Percentiles rank a stretch among this genome's conserved stretches.
Evolutionary conservation across 2,797 vertebrate species (phyloP).

Genomic region (Acropternis orthonyx): DNA sequence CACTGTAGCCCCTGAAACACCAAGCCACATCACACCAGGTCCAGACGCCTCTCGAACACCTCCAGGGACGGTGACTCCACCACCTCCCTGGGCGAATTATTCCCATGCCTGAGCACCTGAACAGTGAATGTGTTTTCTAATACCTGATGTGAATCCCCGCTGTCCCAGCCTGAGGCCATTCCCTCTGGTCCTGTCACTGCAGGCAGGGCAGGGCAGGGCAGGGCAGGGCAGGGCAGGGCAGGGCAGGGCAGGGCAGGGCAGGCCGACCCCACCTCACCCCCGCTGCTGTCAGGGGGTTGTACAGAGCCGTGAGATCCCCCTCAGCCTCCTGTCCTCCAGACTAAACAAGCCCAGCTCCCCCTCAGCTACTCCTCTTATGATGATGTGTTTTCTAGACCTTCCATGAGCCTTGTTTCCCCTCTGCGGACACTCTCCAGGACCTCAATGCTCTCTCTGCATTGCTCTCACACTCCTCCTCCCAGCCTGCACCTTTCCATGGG

Average conservation of each 20-base stretch:
- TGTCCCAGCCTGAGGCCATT: rapidly evolving
- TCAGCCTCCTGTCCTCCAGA: neutral
- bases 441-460: neutral
- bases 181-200: neutral
- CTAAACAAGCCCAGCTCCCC: neutral
- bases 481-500: no score
- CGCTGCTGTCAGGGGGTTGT: neutral
- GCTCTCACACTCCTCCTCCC: no score
- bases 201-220: rapidly evolving
- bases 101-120: neutral
- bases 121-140: neutral
- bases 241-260: no score
- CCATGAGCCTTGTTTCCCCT: neutral
- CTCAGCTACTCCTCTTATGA: neutral
- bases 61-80: no score
- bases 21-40: no score
- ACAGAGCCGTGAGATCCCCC: neutral
- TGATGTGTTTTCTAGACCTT: neutral
- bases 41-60: no score
- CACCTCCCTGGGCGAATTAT: neutral
- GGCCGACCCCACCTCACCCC: neutral
- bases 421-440: neutral
- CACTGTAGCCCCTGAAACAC: no score
- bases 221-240: no score
- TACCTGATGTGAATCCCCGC: neutral